Base-by-base conservation (phyloP, 2,113 vertebrate species). In the Verasper variegatus region DNA sequence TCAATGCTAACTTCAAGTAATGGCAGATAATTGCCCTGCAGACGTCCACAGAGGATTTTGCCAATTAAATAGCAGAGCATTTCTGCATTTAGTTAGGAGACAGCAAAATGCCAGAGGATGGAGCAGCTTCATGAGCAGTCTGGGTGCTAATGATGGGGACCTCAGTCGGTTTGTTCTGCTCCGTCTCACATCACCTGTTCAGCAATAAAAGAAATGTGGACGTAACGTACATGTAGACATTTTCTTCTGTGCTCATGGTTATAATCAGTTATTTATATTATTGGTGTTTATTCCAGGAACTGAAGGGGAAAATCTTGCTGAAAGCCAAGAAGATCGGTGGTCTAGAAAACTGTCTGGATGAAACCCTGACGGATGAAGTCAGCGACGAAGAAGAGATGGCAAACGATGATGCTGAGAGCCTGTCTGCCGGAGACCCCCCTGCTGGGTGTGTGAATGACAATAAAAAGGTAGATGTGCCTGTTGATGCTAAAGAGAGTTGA, bases 251-350 rank as follows among this genome's bases (percentile, higher is more conserved):
- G 12, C 24, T 45, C 7, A 20, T 63, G 2, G 45, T 13, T 56
- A 17, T 17, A 4, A 10, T 4, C 13, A 1, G 12, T 14, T 47
- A 47, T 17, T 47, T 49, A 17, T 49, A 49, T 23, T 26, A 26
- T 5, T 3, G 12, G 4, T 56, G 23, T 56, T 57, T 12, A 13
- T 82, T 63, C 49, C 85, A 99, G 97, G 95, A 95, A 15, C 94
- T 99, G 78, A 95, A 90, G 65, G 91, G 95, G 27, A 98, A 96
- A 85, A 95, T 99, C 69, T 80, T 99, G 74, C 81, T 99, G 67
- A 99, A 99, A 85, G 97, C 96, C 40, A 98, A 98, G 91, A 97
- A 97, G 90, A 95, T 96, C 0, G 92, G 89, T 1, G 78, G 92
- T 0, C 78, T 95, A 26, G 94, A 89, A 42, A 91, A 92, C 5